Base-by-base conservation (phyloP, 1,140 invertebrate species). In the Brachionus rotundiformis region DNA sequence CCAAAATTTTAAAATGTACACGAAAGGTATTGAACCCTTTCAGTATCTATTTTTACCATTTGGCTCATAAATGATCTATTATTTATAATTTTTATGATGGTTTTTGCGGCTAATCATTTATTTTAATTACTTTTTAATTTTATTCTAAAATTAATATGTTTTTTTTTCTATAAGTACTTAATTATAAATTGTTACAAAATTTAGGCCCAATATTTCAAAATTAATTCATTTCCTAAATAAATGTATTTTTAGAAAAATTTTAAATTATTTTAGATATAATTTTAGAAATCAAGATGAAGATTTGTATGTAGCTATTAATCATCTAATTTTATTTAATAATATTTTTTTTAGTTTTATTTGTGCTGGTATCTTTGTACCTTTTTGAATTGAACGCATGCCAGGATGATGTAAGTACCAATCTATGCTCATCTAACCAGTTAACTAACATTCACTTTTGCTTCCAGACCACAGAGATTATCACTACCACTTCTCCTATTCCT, bases 1-100 rank as follows among this genome's bases (percentile, higher is more conserved):
- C 23, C 59, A 63, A 63, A 68, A 63, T 29, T 63, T 29, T 63
- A 4, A 33, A 33, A 63, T 29, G 25, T 19, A 36, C 16, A 33
- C 36, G 63, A 68, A 68, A 68, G 63, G 63, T 31, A 33, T 68
- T 68, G 31, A 31, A 68, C 29, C 63, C 63, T 68, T 68, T 68
- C 63, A 33, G n/a, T 6, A 33, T 13, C 5, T 68, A 36, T 31
- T 33, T n/a, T 68, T 39, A 33, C 31, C 16, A 1, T 49, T 49
- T 49, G 13, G 13, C 47, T 49, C 13, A 49, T 5, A 49, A 49
- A 49, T 49, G 16, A 36, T 75, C 23, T 19, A 29, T 63, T 27
- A 49, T 49, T 49, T 5, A 8, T 25, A 29, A 25, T 63, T 29
- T 63, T 0, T n/a, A 59, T 8, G 10, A 23, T 59, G 25, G 16